Evolutionary conservation across 2,888 invertebrate species (phyloP).

Genomic region (Rosalia funebris): DNA sequence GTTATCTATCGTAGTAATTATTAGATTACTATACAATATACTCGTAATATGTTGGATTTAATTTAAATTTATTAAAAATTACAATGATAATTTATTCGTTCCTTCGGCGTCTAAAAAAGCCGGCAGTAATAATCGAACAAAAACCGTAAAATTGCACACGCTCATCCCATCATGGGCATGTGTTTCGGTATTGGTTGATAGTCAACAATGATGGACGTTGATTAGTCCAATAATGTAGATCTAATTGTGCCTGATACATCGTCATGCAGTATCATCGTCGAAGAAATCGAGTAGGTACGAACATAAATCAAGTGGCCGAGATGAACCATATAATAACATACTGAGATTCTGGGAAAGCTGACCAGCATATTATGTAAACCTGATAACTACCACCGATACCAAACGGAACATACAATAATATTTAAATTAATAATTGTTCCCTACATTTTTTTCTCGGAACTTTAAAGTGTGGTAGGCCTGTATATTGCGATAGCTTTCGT

Average conservation of each 20-base stretch:
- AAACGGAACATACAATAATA: neutral
- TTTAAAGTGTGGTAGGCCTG: neutral
- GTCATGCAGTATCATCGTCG: constrained; percentile 2
- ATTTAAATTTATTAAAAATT: no score
- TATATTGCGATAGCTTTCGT: neutral
- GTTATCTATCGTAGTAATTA: no score
- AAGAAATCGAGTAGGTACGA: constrained; percentile 2
- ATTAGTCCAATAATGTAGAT: constrained; percentile 15
- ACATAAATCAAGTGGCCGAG: neutral
- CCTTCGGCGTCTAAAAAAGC: neutral
- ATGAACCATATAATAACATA: constrained; percentile 1
- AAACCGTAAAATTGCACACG: constrained; percentile 15
- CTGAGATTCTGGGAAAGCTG: constrained; percentile 14
- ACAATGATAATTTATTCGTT: neutral
- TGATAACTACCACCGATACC: neutral
- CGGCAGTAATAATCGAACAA: neutral
- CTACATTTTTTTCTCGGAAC: constrained; percentile 10
- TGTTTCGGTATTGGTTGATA: constrained; percentile 7
- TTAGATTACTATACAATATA: no score
- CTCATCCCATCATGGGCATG: neutral
- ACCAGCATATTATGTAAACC: neutral
- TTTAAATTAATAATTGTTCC: constrained; percentile 11
- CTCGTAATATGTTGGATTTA: no score
- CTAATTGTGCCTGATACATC: neutral
- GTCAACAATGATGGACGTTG: neutral